Evolutionary conservation across 2,888 invertebrate genomes (phyloP).

Genomic region (Aspidiotus destructor): DNA sequence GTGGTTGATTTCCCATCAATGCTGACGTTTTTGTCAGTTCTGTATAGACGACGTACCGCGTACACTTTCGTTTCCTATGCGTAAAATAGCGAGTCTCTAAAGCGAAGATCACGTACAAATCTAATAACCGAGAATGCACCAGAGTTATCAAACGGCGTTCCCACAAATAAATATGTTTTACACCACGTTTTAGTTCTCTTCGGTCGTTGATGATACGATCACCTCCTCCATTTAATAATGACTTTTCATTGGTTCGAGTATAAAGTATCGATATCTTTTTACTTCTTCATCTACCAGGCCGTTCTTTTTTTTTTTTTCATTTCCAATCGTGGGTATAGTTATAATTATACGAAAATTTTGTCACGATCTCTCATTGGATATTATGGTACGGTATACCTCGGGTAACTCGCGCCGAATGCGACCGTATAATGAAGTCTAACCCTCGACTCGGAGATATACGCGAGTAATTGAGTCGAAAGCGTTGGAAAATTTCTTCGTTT

Average conservation of each 20-base stretch:
- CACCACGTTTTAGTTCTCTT: slow-evolving; percentile 20
- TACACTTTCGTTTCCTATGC: slow-evolving; percentile 10
- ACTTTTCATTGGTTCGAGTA: slow-evolving; percentile 23
- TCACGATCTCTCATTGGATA: slow-evolving; percentile 19
- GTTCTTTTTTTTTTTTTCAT: slow-evolving; percentile 22
- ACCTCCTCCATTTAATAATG: slow-evolving; percentile 32
- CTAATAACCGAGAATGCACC: slow-evolving; percentile 31
- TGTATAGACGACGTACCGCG: background rate
- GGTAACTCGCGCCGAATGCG: background rate
- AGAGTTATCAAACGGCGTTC: slow-evolving; percentile 28
- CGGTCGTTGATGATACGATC: background rate
- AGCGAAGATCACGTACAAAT: slow-evolving; percentile 28
- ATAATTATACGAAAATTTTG: slow-evolving; percentile 29
- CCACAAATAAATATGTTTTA: slow-evolving; percentile 32
- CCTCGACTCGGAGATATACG: background rate
- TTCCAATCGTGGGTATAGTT: background rate
- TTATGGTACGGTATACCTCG: slow-evolving; percentile 4
- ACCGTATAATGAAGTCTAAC: background rate
- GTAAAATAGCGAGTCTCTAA: background rate
- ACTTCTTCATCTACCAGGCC: background rate
- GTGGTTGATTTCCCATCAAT: no score
- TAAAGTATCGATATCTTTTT: slow-evolving; percentile 4
- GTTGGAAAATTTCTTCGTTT: background rate
- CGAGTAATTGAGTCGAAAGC: slow-evolving; percentile 20
- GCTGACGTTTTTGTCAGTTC: background rate